Evolutionary conservation across 2,113 vertebrate genomes (phyloP), one percentile per base, ranked within the genome.

Genomic region (Electrona antarctica): DNA sequence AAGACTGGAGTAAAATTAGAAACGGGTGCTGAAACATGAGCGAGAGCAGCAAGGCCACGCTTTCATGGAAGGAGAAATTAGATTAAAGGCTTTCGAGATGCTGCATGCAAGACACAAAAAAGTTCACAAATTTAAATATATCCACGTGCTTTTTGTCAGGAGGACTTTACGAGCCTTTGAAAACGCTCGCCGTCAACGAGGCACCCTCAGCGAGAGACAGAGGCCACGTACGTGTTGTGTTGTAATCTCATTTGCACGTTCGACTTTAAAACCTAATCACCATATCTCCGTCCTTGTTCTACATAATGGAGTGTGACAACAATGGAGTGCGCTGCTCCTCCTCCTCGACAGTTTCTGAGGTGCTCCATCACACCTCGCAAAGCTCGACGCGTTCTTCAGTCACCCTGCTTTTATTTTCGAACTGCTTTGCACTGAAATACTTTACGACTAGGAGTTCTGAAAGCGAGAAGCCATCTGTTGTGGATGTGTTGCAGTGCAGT

Each of bases 1-100:
- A 85, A 85, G 88, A 84, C 78, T 73, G 71, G 57, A 71, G 74
- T 86, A 82, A 85, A 88, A 87, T 86, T 87, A 87, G 79, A 83
- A 86, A 57, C 80, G 76, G 74, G 74, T 78, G 83, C 68, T 33
- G 56, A 78, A 78, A 78, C 72, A 62, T 54, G 74, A 78, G 73
- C 62, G 12, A 58, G 60, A 60, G 69, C 80, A 84, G 67, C 66
- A 52, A 73, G 85, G 78, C 74, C 79, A 56, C 78, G 61, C 0
- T 21, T 73, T 76, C 29, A 7, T 70, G 64, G 77, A 84, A 28
- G 73, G 81, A 79, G 81, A 78, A 82, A 78, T 85, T 80, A 72
- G 80, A 85, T 83, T 76, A 78, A 84, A 80, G 68, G 73, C 73
- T 74, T 46, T 59, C 51, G 56, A 64, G 47, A 73, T 68, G 62